Evolutionary conservation across 2,797 vertebrate species (phyloP).

Genomic region (Chelonia mydas): DNA sequence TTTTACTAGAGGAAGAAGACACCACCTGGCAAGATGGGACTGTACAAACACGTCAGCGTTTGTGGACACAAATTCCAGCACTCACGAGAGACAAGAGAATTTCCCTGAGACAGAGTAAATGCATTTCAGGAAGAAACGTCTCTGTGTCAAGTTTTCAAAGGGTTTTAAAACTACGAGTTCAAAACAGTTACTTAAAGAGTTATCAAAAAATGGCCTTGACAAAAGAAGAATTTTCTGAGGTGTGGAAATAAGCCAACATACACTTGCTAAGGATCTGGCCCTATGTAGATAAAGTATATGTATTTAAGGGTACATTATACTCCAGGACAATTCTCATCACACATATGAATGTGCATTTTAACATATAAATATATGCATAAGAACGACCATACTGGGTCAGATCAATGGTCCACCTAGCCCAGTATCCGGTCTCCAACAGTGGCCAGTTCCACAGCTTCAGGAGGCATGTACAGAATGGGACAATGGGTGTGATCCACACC

Average conservation of each 20-base stretch:
- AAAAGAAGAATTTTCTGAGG: neutral
- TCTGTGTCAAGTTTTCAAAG: neutral
- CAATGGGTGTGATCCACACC: neutral
- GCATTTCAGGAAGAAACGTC: rapidly evolving
- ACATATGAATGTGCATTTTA: neutral
- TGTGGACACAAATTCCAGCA: neutral
- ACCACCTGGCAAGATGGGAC: neutral
- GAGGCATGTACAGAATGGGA: neutral
- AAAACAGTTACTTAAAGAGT: neutral
- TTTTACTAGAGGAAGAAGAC: neutral
- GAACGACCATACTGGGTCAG: neutral
- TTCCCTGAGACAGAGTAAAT: neutral
- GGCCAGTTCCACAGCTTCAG: neutral
- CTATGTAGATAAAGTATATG: rapidly evolving
- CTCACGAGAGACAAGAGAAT: neutral
- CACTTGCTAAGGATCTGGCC: rapidly evolving
- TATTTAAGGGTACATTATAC: neutral
- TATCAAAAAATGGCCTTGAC: neutral
- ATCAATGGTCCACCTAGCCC: neutral
- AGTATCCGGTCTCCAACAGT: neutral
- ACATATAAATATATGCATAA: neutral
- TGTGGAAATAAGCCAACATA: neutral
- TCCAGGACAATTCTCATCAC: neutral
- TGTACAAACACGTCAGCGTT: neutral
- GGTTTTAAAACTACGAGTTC: neutral